Evolutionary conservation across 2,797 vertebrate species (phyloP).

Genomic region (Schizopygopsis malacanthus): DNA sequence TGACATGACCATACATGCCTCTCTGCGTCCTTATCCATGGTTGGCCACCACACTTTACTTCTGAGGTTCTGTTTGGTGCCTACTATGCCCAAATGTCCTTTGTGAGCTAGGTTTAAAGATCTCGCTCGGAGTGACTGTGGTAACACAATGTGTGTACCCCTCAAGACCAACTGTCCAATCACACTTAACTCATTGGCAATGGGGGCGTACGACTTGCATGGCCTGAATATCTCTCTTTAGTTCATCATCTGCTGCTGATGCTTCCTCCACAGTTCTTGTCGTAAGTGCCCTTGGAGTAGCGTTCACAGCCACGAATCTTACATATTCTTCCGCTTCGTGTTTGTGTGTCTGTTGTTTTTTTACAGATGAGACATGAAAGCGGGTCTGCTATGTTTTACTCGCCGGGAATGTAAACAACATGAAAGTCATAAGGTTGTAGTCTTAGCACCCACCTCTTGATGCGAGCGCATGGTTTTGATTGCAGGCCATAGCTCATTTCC

Average conservation of each 20-base stretch:
- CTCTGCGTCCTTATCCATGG: neutral
- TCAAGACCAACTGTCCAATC: constrained; percentile 35
- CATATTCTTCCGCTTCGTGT: constrained; percentile 37
- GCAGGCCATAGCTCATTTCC: neutral
- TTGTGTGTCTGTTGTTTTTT: neutral
- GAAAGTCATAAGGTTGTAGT: no score
- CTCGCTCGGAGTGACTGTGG: neutral
- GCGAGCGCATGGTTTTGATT: constrained; percentile 24
- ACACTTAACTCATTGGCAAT: constrained; percentile 34
- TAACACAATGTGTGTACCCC: constrained; percentile 25
- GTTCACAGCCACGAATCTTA: neutral
- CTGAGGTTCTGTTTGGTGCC: no score
- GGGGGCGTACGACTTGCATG: constrained; percentile 34
- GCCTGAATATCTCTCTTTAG: neutral
- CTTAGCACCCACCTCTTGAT: constrained; percentile 18
- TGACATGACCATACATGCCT: no score
- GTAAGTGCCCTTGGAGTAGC: constrained; percentile 26
- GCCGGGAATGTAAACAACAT: neutral
- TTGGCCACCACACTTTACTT: no score
- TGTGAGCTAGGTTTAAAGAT: constrained; percentile 30
- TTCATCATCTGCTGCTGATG: neutral
- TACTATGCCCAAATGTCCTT: constrained; percentile 7
- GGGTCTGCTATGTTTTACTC: constrained; percentile 27
- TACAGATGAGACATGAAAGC: constrained; percentile 8
- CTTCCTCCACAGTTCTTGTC: constrained; percentile 36